Percentiles rank a stretch among this genome's conserved stretches.
These are phyloP conservation scores for Falco punctatus DNA, from an alignment of 2,113 vertebrate genomes.

Conservation along the genomic window DNA sequence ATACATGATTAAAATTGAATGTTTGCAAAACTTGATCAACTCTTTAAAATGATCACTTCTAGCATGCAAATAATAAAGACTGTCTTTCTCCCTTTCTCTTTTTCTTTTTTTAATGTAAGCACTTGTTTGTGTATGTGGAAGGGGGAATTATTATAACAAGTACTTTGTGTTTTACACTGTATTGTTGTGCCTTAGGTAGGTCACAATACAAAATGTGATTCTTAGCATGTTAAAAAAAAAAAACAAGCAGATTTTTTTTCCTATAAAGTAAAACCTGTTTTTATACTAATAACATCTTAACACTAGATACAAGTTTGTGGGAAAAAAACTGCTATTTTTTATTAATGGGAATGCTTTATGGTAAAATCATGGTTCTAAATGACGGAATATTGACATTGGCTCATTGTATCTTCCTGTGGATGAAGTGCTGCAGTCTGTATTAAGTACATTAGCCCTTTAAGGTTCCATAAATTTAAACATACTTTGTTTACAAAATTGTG, in stretches of 20 bases:
- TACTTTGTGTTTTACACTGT: background rate
- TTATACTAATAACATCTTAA: background rate
- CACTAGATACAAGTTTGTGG: background rate
- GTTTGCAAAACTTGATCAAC: constrained; percentile 21
- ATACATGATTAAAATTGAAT: background rate
- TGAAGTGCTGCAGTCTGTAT: constrained; percentile 11
- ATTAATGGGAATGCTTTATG: background rate
- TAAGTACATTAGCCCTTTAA: background rate
- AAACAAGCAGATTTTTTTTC: background rate
- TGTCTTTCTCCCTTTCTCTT: no score
- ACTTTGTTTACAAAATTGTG: constrained; percentile 5
- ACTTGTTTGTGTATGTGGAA: background rate
- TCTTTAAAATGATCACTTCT: background rate
- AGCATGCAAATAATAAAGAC: background rate
- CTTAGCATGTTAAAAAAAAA: background rate
- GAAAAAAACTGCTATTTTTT: background rate
- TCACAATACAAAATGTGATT: background rate
- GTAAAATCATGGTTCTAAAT: background rate
- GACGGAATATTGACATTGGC: constrained; percentile 3
- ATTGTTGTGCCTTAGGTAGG: constrained; percentile 9
- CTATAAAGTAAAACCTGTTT: background rate
- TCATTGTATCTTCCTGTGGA: background rate
- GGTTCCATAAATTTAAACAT: background rate
- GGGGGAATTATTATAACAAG: background rate
- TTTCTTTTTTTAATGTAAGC: background rate